Evolutionary conservation across 2,888 invertebrate species (phyloP).

Genomic region (Diaphora mendica): DNA sequence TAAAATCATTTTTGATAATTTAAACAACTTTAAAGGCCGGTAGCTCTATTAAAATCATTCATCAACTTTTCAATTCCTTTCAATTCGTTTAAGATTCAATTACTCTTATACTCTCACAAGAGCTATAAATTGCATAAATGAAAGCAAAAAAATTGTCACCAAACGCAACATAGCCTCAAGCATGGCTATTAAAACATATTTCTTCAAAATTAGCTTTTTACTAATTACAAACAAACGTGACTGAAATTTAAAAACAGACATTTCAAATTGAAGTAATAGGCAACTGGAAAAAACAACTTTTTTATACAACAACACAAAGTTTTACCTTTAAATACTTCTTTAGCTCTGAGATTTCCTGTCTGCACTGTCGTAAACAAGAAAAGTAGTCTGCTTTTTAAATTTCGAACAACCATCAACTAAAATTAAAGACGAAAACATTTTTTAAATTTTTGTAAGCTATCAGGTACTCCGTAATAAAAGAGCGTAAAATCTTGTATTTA

Average conservation of each 20-base stretch:
- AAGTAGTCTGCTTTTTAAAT: slow-evolving; percentile 47
- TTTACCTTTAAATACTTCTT: slow-evolving; percentile 16
- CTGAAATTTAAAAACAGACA: not conserved
- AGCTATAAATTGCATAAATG: not conserved
- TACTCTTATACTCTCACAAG: not conserved
- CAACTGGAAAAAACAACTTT: not conserved
- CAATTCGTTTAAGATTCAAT: no score
- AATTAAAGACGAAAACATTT: slow-evolving; percentile 30
- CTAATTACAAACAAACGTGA: not conserved
- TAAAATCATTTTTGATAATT: no score
- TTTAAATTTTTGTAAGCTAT: slow-evolving; percentile 18
- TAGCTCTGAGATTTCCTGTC: slow-evolving; percentile 24
- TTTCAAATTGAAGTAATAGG: not conserved
- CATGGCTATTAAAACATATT: not conserved
- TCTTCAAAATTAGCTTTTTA: not conserved
- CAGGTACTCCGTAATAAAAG: slow-evolving; percentile 20
- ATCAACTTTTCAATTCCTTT: no score
- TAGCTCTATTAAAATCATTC: no score
- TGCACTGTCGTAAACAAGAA: slow-evolving; percentile 41
- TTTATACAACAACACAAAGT: slow-evolving; percentile 7
- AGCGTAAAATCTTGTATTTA: slow-evolving; percentile 35
- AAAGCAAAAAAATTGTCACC: not conserved
- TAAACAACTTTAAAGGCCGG: no score
- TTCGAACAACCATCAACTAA: slow-evolving; percentile 40
- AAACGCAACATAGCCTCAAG: not conserved